Evolutionary conservation across 30 jellyfish, hydroid and myxozoan genomes (phyloP), one percentile per base, ranked within the genome.

Genomic region (Hydra vulgaris): DNA sequence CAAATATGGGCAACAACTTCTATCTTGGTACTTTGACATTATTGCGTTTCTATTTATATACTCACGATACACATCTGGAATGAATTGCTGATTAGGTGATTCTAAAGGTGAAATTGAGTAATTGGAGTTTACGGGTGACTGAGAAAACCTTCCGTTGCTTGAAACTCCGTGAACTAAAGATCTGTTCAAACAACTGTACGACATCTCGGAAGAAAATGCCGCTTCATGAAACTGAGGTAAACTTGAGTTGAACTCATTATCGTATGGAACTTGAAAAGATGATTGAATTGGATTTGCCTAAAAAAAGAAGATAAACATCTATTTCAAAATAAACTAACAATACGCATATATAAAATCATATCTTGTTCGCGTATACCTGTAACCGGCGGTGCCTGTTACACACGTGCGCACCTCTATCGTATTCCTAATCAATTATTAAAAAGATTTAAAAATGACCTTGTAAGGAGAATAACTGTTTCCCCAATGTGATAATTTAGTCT

Each of bases 21-120:
- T 12, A 5, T 40, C 8, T 12, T 40, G 61, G 61, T 40, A 12
- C 12, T 12, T 40, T 12, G 61, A 40, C 61, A 40, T 40, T 3
- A 40, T 40, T 40, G 61, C 12, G 61, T 40, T 40, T 40, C 61
- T 12, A 40, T 40, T 40, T 3, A 40, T 40, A 23, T 78, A 78
- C 1, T 81, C 20, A 23, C 15, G 23, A 61, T 8, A 61, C 15
- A 27, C 85, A 22, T 78, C 85, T 55, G 76, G 52, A 15, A 21
- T 26, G 7, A 26, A 21, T 18, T 26, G 40, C 69, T 78, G 85
- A 12, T 78, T 76, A 18, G 85, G 85, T 15, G 85, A 78, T n/a
- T 78, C 69, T 18, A 78, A 21, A 55, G 85, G 85, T 15, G 85
- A 78, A 0, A 40, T 77, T 18, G 85, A 78, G 85, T 78, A 78